phyloP scores from a whole-genome alignment of 1,140 invertebrate genomes.

The Drosophila ercepeae region DNA sequence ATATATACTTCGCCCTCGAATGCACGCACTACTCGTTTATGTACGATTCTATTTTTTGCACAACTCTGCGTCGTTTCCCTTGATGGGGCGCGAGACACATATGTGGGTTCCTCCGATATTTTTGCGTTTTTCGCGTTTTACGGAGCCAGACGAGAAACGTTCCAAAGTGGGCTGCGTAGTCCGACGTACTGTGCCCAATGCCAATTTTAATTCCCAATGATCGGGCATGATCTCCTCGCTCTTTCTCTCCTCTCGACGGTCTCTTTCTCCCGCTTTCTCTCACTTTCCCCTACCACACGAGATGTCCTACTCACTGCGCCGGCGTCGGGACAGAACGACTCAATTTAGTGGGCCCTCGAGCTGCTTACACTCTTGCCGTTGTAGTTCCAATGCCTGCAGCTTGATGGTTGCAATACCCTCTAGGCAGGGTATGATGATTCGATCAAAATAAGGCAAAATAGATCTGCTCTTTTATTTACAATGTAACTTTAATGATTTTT shows the following conservation, averaged over 20 bases:
- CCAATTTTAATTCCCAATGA: conserved; percentile 40
- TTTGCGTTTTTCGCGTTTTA: conserved; percentile 38
- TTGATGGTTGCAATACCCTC: conserved; percentile 22
- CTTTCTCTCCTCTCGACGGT: conserved; percentile 11
- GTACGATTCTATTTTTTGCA: conserved; percentile 71
- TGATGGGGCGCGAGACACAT: not conserved
- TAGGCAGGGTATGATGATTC: not conserved
- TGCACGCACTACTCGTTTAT: conserved; percentile 2
- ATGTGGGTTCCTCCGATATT: conserved; percentile 6
- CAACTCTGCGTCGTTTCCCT: conserved; percentile 40
- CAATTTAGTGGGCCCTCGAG: conserved; percentile 68
- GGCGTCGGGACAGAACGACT: conserved; percentile 64
- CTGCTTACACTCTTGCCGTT: conserved; percentile 57
- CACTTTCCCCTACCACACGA: conserved; percentile 15
- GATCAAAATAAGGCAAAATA: not conserved
- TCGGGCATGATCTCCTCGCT: conserved; percentile 6
- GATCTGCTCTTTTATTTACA: too few species aligned
- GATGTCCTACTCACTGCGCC: conserved; percentile 67
- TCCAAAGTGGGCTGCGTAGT: conserved; percentile 61
- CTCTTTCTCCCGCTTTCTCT: conserved; percentile 18
- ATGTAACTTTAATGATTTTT: too few species aligned
- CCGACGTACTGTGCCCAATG: conserved; percentile 49
- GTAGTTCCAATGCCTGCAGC: conserved; percentile 50
- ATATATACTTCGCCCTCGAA: conserved; percentile 25
- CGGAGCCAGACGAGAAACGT: conserved; percentile 63